Percentiles rank a stretch among this genome's conserved stretches.
phyloP scores from a whole-genome alignment of 2,888 invertebrate genomes.

The Napeogenes sylphis region DNA sequence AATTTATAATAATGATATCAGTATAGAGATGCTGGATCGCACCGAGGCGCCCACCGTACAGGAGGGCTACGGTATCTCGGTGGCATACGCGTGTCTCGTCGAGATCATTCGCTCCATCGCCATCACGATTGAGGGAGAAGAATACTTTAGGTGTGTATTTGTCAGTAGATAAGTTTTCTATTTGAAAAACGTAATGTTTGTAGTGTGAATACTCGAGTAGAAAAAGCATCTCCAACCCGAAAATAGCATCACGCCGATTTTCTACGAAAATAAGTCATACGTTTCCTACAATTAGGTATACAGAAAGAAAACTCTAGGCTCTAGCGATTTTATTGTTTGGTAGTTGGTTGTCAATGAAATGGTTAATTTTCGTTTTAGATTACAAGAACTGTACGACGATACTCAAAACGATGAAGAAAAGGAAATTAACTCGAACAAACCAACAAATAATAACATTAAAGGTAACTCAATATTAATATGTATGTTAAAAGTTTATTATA shows the following conservation, averaged over 20 bases:
- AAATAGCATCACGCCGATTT: too few species aligned
- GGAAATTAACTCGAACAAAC: slow-evolving; percentile 57
- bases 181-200: too few species aligned
- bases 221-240: too few species aligned
- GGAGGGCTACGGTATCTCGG: slow-evolving; percentile 98
- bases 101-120: slow-evolving; percentile 93
- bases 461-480: slow-evolving; percentile 33
- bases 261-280: too few species aligned
- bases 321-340: not conserved
- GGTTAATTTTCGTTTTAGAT: slow-evolving; percentile 38
- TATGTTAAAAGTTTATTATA: too few species aligned
- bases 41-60: slow-evolving; percentile 94
- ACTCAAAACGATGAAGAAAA: slow-evolving; percentile 61
- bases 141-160: slow-evolving; percentile 59
- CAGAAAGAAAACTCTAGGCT: too few species aligned
- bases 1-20: slow-evolving; percentile 49
- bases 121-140: slow-evolving; percentile 81
- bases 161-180: too few species aligned
- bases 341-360: not conserved
- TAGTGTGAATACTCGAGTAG: too few species aligned
- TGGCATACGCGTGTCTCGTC: slow-evolving; percentile 95
- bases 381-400: slow-evolving; percentile 67
- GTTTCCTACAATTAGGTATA: not conserved
- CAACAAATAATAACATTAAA: slow-evolving; percentile 45
- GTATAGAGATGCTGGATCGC: slow-evolving; percentile 97